Base-by-base conservation (phyloP, 92 coral and sea anemone species). In the Epizoanthus stellaris region DNA sequence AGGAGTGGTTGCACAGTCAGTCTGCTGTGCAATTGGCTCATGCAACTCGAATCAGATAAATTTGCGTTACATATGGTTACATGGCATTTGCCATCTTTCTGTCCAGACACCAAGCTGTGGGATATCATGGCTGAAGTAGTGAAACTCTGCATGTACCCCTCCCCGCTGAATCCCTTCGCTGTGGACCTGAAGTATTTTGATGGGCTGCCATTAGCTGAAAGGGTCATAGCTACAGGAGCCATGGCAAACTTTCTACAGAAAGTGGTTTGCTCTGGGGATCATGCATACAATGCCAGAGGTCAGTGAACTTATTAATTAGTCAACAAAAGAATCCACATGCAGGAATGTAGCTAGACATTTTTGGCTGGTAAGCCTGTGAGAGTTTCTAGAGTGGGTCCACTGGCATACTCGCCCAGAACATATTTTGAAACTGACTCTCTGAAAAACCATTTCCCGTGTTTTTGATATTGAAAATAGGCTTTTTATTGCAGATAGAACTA, bases 221-320 rank as follows among this genome's bases (percentile, higher is more conserved):
- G 95, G 67, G 80, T 94, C 4, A 88, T 92, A 72, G 95, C 99
- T 56, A 89, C 95, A 23, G 99, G 99, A 40, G 99, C 99, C 17
- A 96, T 96, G 98, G 98, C 92, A 65, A 90, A 86, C 85, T 92
- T 96, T 74, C 82, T 96, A 61, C 99, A 96, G 73, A 93, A 96
- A 59, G 93, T 96, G 69, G 96, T 96, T 17, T 88, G 95, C 40
- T 93, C 95, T 57, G 98, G 98, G 39, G 94, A 94, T 57, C 99
- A 94, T 89, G 92, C 93, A n/a, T 96, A 93, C 93, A 93, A 96
- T 92, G 98, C 98, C 19, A 92, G 95, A 94, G 98, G 99, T 96
- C 85, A 15, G 56, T 49, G 56, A 49, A 49, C 56, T 49, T 49
- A 49, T 13, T 49, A 8, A 49, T 49, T 49, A 49, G 14, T 49